phyloP scores from a whole-genome alignment of 1,140 invertebrate genomes.

The Archivesica marissinica region DNA sequence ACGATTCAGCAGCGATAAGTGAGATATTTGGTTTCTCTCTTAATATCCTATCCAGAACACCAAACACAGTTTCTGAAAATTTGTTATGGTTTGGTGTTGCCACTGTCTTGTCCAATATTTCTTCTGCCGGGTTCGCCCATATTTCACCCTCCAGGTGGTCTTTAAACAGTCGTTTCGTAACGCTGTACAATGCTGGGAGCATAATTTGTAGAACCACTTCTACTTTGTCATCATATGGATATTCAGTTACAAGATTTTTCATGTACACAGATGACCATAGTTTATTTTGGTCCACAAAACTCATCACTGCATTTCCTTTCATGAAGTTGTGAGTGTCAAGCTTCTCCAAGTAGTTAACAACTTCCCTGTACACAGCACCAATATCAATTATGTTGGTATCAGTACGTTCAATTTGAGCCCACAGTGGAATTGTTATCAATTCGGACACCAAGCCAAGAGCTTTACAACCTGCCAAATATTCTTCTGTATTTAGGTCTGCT shows the following conservation, averaged over 20 bases:
- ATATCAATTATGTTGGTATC: slow-evolving; percentile 18
- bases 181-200: neutral
- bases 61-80: slow-evolving; percentile 49
- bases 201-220: neutral
- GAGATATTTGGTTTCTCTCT: slow-evolving; percentile 33
- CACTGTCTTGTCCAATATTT: slow-evolving; percentile 2
- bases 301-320: neutral
- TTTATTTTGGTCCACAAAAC: neutral
- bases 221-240: neutral
- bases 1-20: slow-evolving; percentile 21
- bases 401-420: slow-evolving; percentile 6
- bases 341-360: neutral
- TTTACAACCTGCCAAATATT: slow-evolving; percentile 26
- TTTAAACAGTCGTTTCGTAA: slow-evolving; percentile 1
- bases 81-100: slow-evolving; percentile 34
- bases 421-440: slow-evolving; percentile 12
- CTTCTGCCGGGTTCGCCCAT: neutral
- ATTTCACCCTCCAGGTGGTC: slow-evolving; percentile 13
- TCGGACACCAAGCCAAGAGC: slow-evolving; percentile 41
- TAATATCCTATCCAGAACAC: slow-evolving; percentile 19
- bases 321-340: slow-evolving; percentile 4
- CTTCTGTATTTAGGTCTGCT: neutral
- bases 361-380: neutral
- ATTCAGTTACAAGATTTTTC: neutral
- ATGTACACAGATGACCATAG: neutral